Evolutionary conservation across 2,797 vertebrate genomes (phyloP).

Genomic region (Lepus oiostolus): DNA sequence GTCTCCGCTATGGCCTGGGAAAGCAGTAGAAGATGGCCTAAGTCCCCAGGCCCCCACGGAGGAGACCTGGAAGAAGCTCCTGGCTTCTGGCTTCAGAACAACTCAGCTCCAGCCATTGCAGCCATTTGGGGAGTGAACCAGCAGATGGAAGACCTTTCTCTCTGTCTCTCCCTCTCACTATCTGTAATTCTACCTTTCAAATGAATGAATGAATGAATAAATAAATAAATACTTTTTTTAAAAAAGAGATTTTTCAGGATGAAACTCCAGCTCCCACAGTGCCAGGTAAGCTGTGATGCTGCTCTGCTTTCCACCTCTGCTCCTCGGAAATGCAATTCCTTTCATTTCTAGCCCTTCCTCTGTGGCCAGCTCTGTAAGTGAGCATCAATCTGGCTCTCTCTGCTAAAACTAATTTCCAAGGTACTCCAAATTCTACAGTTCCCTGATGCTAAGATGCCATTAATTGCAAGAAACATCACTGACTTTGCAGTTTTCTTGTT

Average conservation of each 20-base stretch:
- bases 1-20: no score
- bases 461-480: neutral
- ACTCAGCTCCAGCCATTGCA: no score
- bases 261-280: neutral
- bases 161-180: no score
- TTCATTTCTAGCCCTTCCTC: neutral
- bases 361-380: neutral
- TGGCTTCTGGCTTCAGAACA: no score
- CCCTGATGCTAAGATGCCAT: neutral
- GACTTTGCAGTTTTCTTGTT: neutral
- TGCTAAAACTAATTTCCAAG: conserved; percentile 13
- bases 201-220: no score
- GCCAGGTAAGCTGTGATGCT: neutral
- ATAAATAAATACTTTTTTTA: no score
- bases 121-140: no score
- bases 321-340: neutral
- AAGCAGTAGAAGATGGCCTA: no score
- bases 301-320: neutral
- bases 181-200: no score
- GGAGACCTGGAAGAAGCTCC: no score
- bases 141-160: no score
- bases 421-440: neutral
- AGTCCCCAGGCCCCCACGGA: no score
- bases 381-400: neutral
- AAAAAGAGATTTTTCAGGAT: neutral